These are phyloP conservation scores for Capromys pilorides DNA, from an alignment of 2,797 vertebrate species.

Conservation along the genomic window DNA sequence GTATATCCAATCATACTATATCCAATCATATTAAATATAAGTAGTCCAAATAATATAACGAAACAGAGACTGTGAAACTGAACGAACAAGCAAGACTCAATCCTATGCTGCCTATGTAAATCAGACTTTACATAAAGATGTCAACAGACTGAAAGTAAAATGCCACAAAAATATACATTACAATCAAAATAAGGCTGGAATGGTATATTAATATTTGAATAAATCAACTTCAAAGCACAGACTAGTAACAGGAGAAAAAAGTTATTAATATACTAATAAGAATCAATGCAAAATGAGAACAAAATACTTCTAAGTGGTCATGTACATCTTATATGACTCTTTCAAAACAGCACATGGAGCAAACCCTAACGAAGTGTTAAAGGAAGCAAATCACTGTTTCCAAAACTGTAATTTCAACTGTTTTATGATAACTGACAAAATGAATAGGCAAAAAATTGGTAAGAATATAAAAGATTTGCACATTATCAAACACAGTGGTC, in stretches of 20 bases:
- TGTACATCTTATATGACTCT: neutral
- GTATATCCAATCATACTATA: too few relatives aligned
- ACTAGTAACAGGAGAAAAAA: neutral
- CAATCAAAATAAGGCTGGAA: slow-evolving; percentile 5
- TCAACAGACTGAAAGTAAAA: neutral
- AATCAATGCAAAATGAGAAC: neutral
- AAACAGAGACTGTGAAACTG: neutral
- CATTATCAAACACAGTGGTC: neutral
- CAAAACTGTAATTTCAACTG: neutral
- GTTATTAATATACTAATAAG: neutral
- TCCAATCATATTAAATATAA: slow-evolving; percentile 12
- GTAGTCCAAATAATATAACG: neutral
- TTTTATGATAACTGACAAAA: neutral
- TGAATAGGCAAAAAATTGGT: neutral
- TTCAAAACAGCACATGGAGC: neutral
- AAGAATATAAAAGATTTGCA: slow-evolving; percentile 8
- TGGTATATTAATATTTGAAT: neutral
- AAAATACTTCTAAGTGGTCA: neutral
- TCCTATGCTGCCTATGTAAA: neutral
- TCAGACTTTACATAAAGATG: neutral
- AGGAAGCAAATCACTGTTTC: slow-evolving; percentile 4
- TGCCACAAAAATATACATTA: neutral
- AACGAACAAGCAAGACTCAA: neutral
- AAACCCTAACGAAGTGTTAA: neutral
- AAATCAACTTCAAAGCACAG: neutral